Base-by-base conservation (phyloP, 2,888 invertebrate genomes). In the Hirudinaria manillensis region DNA sequence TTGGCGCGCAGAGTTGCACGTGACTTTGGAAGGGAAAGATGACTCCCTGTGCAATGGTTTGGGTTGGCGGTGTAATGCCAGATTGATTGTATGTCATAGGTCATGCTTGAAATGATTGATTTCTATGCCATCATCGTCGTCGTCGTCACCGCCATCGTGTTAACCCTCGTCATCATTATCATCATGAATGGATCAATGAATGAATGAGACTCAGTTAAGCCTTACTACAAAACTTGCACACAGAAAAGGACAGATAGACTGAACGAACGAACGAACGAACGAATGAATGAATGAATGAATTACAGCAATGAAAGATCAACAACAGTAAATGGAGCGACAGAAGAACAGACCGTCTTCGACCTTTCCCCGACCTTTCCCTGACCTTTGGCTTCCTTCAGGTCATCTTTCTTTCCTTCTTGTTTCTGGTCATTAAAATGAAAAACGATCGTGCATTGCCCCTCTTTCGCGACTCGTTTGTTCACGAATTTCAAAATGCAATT, bases 111-210 rank as follows among this genome's bases (percentile, higher is more conserved):
- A 16, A 45, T 45, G 45, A 10, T 45, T 10, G 45, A 45, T 45
- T 45, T 45, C 34, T 55, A 24, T 32, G 55, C 53, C 55, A 55
- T 32, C 32, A 55, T n/a, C 55, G 32, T 72, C 72, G 55, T 34
- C 72, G 55, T 27, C 72, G 55, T 34, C 27, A 72, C 21, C 24
- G n/a, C 32, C 72, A 55, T 55, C 55, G 21, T 24, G 27, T 2
- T 55, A 53, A 32, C 24, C 45, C 2, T 38, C 24, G 38, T 70
- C 70, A 24, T 4, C 45, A 70, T n/a, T 1, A 70, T 70, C 10
- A 1, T 45, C 45, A 7, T 45, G 45, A 45, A 45, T 45, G 10
- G 13, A 2, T 10, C 10, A 10, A 45, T 45, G 36, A 7, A 45
- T 45, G 45, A 45, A 1, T 7, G 45, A 45, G 1, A 1, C 45